Percentiles rank a stretch among this genome's conserved stretches.
Conservation (phyloP, 2,113 vertebrate genomes). For the Charina bottae region DNA sequence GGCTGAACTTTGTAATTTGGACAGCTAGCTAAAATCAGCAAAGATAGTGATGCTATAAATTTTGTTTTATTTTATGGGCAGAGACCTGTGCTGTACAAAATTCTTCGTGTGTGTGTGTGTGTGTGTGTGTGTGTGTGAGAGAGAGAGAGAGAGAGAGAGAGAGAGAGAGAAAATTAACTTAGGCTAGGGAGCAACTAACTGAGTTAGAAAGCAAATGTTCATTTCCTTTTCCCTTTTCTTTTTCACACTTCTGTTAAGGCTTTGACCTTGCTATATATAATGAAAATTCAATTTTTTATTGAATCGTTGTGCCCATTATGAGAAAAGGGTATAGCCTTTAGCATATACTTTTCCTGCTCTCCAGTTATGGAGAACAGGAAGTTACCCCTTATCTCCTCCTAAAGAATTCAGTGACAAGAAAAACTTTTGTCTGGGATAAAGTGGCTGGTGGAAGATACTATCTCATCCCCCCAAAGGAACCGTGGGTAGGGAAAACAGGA, state of each 20-base stretch:
- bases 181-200: too few species aligned
- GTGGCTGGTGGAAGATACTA: background rate
- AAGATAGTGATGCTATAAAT: too few species aligned
- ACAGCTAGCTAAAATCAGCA: too few species aligned
- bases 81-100: too few species aligned
- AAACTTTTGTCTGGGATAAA: background rate
- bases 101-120: too few species aligned
- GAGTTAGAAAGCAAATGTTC: too few species aligned
- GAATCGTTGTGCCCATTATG: background rate
- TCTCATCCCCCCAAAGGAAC: background rate
- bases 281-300: background rate
- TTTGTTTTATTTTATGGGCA: too few species aligned
- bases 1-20: too few species aligned
- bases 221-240: too few species aligned
- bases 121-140: too few species aligned
- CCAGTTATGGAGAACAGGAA: background rate
- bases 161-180: too few species aligned
- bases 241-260: background rate
- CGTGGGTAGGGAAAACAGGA: background rate
- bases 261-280: background rate
- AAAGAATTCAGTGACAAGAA: background rate
- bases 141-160: too few species aligned
- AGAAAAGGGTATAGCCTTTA: background rate
- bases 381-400: background rate
- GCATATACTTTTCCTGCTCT: background rate